phyloP scores from a whole-genome alignment of 2,113 vertebrate species.

The Bettongia penicillata region DNA sequence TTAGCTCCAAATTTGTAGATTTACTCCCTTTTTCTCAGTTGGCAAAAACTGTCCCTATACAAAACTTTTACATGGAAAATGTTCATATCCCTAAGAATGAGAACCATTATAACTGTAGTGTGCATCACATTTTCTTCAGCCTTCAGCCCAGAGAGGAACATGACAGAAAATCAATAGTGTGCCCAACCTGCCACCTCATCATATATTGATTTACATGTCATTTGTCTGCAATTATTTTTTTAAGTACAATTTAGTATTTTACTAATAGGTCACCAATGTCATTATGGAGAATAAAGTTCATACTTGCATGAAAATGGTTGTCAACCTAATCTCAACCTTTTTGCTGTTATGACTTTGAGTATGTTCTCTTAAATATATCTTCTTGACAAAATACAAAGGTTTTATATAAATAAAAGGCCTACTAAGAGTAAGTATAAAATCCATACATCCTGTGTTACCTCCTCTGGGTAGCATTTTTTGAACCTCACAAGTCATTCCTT shows the following conservation, averaged over 20 bases:
- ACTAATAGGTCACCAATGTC: conserved; percentile 83
- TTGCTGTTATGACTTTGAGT: conserved; percentile 58
- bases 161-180: conserved; percentile 81
- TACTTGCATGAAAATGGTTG: conserved; percentile 76
- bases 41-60: conserved; percentile 14
- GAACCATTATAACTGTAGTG: conserved; percentile 73
- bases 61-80: conserved; percentile 62
- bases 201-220: conserved; percentile 82
- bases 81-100: conserved; percentile 37
- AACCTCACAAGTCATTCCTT: background rate
- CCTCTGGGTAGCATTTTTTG: background rate
- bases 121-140: conserved; percentile 74
- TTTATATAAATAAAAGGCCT: conserved; percentile 7
- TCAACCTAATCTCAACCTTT: conserved; percentile 51
- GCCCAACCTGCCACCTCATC: conserved; percentile 74
- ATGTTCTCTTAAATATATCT: background rate
- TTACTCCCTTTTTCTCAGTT: conserved; percentile 50
- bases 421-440: background rate
- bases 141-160: conserved; percentile 74
- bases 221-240: conserved; percentile 83
- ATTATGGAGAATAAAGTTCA: conserved; percentile 72
- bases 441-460: background rate
- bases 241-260: conserved; percentile 83
- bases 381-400: background rate
- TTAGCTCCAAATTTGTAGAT: conserved; percentile 22